These are phyloP conservation scores for Champsocephalus esox DNA, from an alignment of 2,797 vertebrate genomes.

Conservation along the genomic window DNA sequence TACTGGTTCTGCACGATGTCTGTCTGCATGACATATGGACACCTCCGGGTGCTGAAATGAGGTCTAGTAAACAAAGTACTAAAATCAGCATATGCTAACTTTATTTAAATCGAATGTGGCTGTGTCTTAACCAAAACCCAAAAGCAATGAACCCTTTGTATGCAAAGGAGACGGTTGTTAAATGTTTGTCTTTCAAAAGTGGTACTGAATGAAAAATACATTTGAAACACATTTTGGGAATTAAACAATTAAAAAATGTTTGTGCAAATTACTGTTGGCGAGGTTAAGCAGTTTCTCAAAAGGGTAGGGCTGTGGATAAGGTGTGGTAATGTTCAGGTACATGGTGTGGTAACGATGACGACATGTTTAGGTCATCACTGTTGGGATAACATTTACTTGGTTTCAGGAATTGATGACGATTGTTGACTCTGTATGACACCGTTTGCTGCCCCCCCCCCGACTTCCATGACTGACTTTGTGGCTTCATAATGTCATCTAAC, in stretches of 20 bases:
- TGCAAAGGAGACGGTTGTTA: neutral
- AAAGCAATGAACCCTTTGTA: neutral
- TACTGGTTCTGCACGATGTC: neutral
- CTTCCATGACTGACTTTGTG: neutral
- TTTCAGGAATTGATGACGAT: too few species aligned
- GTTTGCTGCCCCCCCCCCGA: too few species aligned
- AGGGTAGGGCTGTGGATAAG: neutral
- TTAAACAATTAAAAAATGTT: neutral
- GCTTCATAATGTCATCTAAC: neutral
- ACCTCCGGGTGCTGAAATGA: slow-evolving; percentile 21
- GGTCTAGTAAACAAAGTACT: neutral
- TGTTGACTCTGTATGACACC: too few species aligned
- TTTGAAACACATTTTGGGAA: neutral
- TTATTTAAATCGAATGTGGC: neutral
- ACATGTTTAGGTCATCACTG: too few species aligned
- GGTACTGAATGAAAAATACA: neutral
- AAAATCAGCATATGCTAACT: neutral
- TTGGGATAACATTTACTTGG: neutral
- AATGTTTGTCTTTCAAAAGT: neutral
- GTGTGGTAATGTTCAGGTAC: neutral
- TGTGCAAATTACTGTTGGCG: neutral
- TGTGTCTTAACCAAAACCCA: neutral
- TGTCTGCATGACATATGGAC: neutral
- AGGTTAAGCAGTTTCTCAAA: neutral
- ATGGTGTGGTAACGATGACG: too few species aligned